These are phyloP conservation scores for Danaus chrysippus DNA, from an alignment of 2,888 invertebrate species.

Conservation along the genomic window DNA sequence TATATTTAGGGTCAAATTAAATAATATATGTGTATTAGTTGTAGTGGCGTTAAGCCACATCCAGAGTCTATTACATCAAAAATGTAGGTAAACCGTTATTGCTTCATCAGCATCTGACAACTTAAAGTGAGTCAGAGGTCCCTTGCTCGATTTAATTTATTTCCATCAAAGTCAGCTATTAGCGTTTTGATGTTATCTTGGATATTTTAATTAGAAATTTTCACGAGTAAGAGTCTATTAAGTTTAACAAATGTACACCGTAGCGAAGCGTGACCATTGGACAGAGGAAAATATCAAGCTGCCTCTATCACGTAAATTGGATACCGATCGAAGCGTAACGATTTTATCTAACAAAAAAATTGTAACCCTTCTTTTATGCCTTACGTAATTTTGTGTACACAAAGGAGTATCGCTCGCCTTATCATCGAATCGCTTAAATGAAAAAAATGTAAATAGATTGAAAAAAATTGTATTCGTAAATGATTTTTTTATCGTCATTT, in stretches of 20 bases:
- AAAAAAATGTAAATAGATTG: conserved; percentile 26
- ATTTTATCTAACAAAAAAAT: conserved; percentile 62
- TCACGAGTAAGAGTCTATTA: conserved; percentile 64
- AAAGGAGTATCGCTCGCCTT: conserved; percentile 45
- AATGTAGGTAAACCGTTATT: conserved; percentile 26
- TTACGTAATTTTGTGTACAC: conserved; percentile 59
- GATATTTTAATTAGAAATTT: conserved; percentile 69
- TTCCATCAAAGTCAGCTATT: conserved; percentile 47
- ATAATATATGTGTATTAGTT: not conserved
- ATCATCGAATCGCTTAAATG: conserved; percentile 31
- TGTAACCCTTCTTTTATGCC: conserved; percentile 55
- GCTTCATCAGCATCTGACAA: conserved; percentile 33
- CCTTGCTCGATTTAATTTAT: conserved; percentile 50
- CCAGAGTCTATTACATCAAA: conserved; percentile 8
- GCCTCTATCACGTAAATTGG: conserved; percentile 66
- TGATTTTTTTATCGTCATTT: conserved; percentile 5
- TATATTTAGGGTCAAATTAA: not conserved
- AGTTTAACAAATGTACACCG: conserved; percentile 49
- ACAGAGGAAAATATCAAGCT: conserved; percentile 53
- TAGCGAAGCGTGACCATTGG: conserved; percentile 59
- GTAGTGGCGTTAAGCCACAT: conserved; percentile 9
- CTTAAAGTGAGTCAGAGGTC: conserved; percentile 36
- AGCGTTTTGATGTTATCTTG: conserved; percentile 45
- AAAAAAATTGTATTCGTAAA: conserved; percentile 17
- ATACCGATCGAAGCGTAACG: conserved; percentile 68